phyloP scores from a whole-genome alignment of 1,140 invertebrate species.

The Mizuhopecten yessoensis region DNA sequence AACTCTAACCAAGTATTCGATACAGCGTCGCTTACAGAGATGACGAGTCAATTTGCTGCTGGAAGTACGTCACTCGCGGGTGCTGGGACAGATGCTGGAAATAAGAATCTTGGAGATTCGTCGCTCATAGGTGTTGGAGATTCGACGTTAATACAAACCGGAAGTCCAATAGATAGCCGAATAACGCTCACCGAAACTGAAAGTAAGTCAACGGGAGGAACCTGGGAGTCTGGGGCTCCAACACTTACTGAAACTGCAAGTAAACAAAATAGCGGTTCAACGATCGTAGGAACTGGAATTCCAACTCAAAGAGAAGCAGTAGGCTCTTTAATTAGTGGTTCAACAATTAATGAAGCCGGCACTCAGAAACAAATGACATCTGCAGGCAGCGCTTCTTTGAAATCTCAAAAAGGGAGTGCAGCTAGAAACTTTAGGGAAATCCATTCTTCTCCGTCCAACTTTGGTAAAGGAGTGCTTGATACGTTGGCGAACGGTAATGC shows the following conservation, averaged over 20 bases:
- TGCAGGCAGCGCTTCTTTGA: not conserved
- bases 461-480: not conserved
- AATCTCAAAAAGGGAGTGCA: not conserved
- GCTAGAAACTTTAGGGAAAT: not conserved
- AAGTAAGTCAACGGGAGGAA: too few species aligned
- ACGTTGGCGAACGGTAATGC: not conserved
- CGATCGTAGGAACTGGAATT: not conserved
- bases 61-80: not conserved
- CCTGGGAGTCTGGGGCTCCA: not conserved
- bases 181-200: not conserved
- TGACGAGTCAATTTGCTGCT: not conserved
- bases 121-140: not conserved
- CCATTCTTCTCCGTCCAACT: not conserved
- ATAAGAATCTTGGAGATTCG: not conserved
- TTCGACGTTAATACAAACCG: not conserved
- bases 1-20: too few species aligned
- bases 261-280: not conserved
- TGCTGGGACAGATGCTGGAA: not conserved
- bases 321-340: not conserved
- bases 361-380: too few species aligned
- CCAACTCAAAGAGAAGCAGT: not conserved
- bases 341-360: not conserved
- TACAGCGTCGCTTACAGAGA: not conserved
- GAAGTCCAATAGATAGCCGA: not conserved
- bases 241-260: not conserved